Base-by-base conservation (phyloP, 2,888 invertebrate species). In the Sympetrum striolatum region DNA sequence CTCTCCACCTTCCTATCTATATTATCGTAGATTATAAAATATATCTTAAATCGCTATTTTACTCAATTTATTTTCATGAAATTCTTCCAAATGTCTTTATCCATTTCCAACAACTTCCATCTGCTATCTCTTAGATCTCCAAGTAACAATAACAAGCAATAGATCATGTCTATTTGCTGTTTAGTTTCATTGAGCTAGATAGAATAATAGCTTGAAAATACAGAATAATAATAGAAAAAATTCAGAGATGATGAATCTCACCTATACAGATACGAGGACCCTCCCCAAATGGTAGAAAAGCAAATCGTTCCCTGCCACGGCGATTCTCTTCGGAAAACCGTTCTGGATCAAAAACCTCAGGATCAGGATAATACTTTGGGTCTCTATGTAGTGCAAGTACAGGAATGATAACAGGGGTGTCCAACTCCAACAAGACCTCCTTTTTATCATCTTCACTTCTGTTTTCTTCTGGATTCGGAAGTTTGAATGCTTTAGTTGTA, bases 271-370 rank as follows among this genome's bases (percentile, higher is more conserved):
- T 35, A 37, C 86, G 86, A 37, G 86, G 86, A 18, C 86, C 86
- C n/a, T 86, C 60, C 22, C 86, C 86, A 86, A 86, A 86, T 37
- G 86, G 86, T 1, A 86, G 60, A 60, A 18, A 86, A n/a, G 37
- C 58, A 60, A 64, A 86, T 14, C 60, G 60, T 22, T 86, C 60
- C 37, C 60, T 58, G 18, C 58, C 10, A 15, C n/a, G 35, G 0
- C 35, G 58, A 18, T 18, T 22, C 37, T 37, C 37, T 86, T 86
- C 37, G 18, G 86, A 86, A 37, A 86, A 86, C 6, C 86, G 58
- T 86, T 86, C 37, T 39, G 86, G 86, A n/a, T 86, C 86, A 39
- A 86, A 86, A 60, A 64, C 37, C n/a, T 86, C 86, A 31, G 86
- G 64, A 12, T 86, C 39, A 37, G 86, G 60, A n/a, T 60, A 86